Evolutionary conservation across 2,888 invertebrate species (phyloP), one percentile per base, ranked within the genome.

Genomic region (Cryptocephalus primarius): DNA sequence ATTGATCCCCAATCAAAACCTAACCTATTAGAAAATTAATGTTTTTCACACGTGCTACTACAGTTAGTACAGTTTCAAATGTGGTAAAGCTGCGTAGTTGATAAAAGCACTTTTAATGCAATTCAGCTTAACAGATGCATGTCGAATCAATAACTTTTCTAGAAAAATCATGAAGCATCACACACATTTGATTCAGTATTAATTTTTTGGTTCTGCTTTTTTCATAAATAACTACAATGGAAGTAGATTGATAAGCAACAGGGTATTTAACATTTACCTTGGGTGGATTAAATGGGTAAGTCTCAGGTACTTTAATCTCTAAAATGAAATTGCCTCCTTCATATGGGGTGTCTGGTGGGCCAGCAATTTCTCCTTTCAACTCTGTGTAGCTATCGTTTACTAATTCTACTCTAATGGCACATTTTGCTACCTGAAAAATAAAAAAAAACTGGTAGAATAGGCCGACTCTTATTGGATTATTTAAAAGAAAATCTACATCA

Each of bases 211-310:
- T 39, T 22, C 9, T 9, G 22, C 22, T 22, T 6, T n/a, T 22
- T 22, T 22, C 22, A 22, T 22, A 6, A 22, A 22, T 22, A 22
- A 22, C 6, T 22, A 6, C 6, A 22, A 22, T 22, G 22, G 2
- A 22, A 4, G 22, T 4, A 22, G 3, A 22, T 4, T 22, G 22
- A 22, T 22, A 22, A 4, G 2, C 6, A 22, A 22, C 22, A n/a
- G 22, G n/a, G 6, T 4, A 36, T 4, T 2, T 11, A 6, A 6
- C 36, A 36, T 36, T 36, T 77, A 95, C 96, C 83, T 95, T 96
- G 43, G 99, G 99, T 54, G 99, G 99, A 76, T 94, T 94, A 70
- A 99, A 99, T 11, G 99, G 99, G 76, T 99, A 99, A 39, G 94
- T 93, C 72, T 97, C 96, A 61, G 99, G 97, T 56, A 99, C 92